These are phyloP conservation scores for Carassius gibelio DNA, from an alignment of 2,113 vertebrate species.

Conservation along the genomic window DNA sequence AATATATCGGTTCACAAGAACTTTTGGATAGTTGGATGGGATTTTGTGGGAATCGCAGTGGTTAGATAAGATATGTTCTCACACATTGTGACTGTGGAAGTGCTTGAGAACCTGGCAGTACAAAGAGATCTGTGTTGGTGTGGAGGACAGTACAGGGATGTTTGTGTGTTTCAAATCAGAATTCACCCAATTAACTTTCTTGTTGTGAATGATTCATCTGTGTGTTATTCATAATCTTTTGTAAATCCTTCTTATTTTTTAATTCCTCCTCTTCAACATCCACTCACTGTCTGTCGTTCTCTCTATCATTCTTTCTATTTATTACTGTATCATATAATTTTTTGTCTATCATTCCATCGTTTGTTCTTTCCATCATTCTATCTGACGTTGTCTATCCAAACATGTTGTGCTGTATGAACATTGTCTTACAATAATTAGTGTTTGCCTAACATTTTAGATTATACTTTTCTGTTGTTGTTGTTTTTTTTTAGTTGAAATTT, in stretches of 20 bases:
- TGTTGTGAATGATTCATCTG: background rate
- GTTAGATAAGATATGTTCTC: constrained; percentile 21
- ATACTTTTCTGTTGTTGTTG: no score
- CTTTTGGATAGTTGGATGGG: background rate
- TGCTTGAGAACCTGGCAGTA: background rate
- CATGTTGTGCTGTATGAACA: no score
- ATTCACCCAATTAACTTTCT: background rate
- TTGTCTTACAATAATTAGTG: no score
- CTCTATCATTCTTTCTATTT: no score
- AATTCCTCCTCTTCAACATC: no score
- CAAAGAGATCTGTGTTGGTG: constrained; percentile 1
- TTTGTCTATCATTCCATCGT: no score
- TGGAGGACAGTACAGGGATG: background rate
- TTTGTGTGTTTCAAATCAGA: constrained; percentile 9
- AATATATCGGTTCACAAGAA: background rate
- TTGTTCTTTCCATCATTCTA: no score
- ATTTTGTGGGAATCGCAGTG: background rate
- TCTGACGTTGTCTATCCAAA: no score
- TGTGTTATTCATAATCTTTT: background rate
- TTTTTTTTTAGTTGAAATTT: background rate
- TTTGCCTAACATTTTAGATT: no score
- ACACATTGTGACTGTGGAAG: background rate
- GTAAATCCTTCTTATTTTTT: no score
- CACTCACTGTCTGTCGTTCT: no score
- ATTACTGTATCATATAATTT: no score